Evolutionary conservation across 1,140 invertebrate genomes (phyloP), one percentile per base, ranked within the genome.

Genomic region (Ceratosolen fusciceps): DNA sequence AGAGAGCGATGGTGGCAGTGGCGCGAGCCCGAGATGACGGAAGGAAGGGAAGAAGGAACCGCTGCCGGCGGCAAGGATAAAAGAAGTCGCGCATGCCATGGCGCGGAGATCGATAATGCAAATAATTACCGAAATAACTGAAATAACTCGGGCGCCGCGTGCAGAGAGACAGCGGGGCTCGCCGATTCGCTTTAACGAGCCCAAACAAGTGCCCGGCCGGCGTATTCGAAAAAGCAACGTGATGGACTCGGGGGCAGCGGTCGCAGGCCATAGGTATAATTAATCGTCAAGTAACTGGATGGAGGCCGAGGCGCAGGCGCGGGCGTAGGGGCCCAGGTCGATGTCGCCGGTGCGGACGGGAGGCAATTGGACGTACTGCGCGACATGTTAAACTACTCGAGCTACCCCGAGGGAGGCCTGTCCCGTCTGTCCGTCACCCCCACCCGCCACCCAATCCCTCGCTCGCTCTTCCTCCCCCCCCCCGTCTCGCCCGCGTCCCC

Each of bases 371-470:
- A 74, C 74, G 74, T 29, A 62, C 75, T 47, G 52, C 62, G 62
- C 75, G 76, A 81, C 80, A 81, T 78, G 75, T 78, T 74, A 81
- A 81, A 81, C 47, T 81, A 74, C 80, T 81, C 24, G 24, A 74
- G 60, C 75, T 21, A 2, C 73, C 70, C 60, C 75, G 43, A 21
- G 68, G 79, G 74, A 74, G 31, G 10, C 21, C 26, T 26, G 60
- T 43, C 37, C 34, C 56, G 5, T 7, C 1, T 26, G 31, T 14
- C 70, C 49, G 14, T 9, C 10, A 0, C 19, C 29, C 2, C 4
- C 31, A 21, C 54, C 34, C 29, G 31, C 34, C 21, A 24, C 21
- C 24, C 9, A 2, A 24, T 14, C 70, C 29, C 12, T 9, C 10
- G 0, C 19, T 2, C 2, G 1, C 21, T 12, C 3, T 9, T 12